Evolutionary conservation across 1,140 invertebrate species (phyloP).

Genomic region (Lasioglossum albipes): DNA sequence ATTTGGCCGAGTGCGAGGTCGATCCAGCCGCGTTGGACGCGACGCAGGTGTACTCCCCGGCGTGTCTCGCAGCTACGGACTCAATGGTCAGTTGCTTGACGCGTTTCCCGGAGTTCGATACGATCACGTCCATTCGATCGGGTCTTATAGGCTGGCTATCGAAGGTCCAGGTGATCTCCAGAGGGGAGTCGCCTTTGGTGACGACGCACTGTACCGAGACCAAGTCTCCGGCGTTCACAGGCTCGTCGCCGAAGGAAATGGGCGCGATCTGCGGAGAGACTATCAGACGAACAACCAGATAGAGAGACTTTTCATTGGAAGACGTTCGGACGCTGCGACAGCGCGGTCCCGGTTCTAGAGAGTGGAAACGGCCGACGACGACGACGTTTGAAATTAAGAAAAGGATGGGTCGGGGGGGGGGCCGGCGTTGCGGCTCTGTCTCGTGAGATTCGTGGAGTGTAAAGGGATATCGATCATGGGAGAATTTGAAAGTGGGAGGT

Average conservation of each 20-base stretch:
- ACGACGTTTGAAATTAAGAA: background rate
- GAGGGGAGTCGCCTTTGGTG: constrained; percentile 85
- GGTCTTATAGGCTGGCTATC: constrained; percentile 73
- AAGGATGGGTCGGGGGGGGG: no score
- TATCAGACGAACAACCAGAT: constrained; percentile 62
- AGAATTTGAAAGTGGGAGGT: background rate
- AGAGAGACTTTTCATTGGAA: constrained; percentile 13
- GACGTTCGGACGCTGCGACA: background rate
- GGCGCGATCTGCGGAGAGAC: constrained; percentile 84
- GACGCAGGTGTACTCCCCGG: constrained; percentile 88
- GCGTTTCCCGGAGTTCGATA: constrained; percentile 81
- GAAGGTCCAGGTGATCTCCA: constrained; percentile 86
- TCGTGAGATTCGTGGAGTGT: background rate
- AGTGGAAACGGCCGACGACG: background rate
- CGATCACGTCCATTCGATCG: constrained; percentile 71
- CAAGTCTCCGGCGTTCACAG: constrained; percentile 87
- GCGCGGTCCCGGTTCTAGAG: no score
- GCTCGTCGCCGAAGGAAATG: constrained; percentile 85
- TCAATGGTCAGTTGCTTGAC: constrained; percentile 85
- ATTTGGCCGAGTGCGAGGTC: constrained; percentile 83
- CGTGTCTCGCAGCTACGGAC: constrained; percentile 85
- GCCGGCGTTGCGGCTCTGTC: background rate
- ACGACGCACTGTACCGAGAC: constrained; percentile 86
- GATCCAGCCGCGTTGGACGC: constrained; percentile 88
- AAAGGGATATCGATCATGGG: background rate